These are phyloP conservation scores for Phyllotreta striolata DNA, from an alignment of 2,888 invertebrate species.

Conservation along the genomic window DNA sequence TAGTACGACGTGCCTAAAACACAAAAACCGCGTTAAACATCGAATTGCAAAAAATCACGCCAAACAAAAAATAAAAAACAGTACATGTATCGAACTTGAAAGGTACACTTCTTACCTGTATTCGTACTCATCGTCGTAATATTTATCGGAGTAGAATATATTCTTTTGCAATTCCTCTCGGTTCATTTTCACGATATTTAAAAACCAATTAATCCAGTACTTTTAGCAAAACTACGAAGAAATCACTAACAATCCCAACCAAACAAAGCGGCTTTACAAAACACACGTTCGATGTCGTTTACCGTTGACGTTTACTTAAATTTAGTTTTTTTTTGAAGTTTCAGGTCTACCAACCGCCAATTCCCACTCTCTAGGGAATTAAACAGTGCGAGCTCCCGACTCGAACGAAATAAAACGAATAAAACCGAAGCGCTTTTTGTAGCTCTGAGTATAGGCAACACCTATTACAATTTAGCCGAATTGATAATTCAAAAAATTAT, in stretches of 20 bases:
- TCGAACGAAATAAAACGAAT: no score
- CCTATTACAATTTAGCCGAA: no score
- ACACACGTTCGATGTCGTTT: slow-evolving; percentile 13
- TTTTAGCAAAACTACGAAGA: neutral
- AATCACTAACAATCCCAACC: slow-evolving; percentile 5
- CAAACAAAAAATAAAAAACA: neutral
- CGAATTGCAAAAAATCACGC: neutral
- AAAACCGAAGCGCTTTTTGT: no score
- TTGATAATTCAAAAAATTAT: no score
- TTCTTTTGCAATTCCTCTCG: slow-evolving; percentile 65
- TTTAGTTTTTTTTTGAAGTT: slow-evolving; percentile 22
- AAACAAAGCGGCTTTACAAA: no score
- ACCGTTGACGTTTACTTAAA: slow-evolving; percentile 28
- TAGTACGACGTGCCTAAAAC: slow-evolving; percentile 87
- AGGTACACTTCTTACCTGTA: slow-evolving; percentile 78
- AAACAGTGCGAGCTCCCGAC: no score
- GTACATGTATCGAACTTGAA: slow-evolving; percentile 5
- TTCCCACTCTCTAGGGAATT: no score
- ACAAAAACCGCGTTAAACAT: neutral
- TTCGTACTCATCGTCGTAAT: slow-evolving; percentile 89
- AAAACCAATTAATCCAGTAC: slow-evolving; percentile 3
- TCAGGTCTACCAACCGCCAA: neutral
- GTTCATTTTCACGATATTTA: slow-evolving; percentile 44
- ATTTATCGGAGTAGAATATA: slow-evolving; percentile 94
- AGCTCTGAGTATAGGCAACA: no score